Base-by-base conservation (phyloP, 2,888 invertebrate genomes). In the Pasiphila rectangulata region DNA sequence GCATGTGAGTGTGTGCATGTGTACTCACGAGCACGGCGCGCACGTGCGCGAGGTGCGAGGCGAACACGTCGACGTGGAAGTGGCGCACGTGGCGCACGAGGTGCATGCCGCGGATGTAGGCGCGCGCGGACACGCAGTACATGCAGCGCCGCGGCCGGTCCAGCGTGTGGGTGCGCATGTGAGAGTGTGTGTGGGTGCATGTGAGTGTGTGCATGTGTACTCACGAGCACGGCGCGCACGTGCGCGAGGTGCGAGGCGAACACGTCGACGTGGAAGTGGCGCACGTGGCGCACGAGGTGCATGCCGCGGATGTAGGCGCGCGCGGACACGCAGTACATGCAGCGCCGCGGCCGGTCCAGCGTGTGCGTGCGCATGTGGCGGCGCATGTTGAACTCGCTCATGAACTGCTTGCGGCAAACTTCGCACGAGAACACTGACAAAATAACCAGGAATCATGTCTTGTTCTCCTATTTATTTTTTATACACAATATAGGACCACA, bases 261-360 rank as follows among this genome's bases (percentile, higher is more conserved):
- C 56, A 93, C 86, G 62, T 91, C 91, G 9, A 92, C 83, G 79
- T 95, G 95, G 60, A 90, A 90, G 41, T 91, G 90, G 49, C 94
- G 90, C 89, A 95, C 94, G 79, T 95, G 95, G 3, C 94, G 90
- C 74, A 94, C 89, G 15, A 95, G 88, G 75, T 94, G 94, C 79
- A 94, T 94, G 67, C 94, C 94, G 55, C 95, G 91, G 59, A 94
- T 94, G 79, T 95, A 95, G 1, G 94, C 94, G 45, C 94, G 91
- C 69, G 85, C 79, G 56, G 72, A 59, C 67, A 84, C 80, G 79
- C 95, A 95, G 77, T 94, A 93, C 69, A 94, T 93, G 73, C 95
- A 95, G 56, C 93, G 93, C 37, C 94, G 92, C 40, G 95, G 94
- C 40, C 92, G 91, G 74, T 95, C 94, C 78, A 93, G 90, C 57